A percentile compares a stretch with the other conserved stretches of the same genome.
Evolutionary conservation across 2,797 vertebrate species (phyloP).

Genomic region (Hippoglossus hippoglossus): DNA sequence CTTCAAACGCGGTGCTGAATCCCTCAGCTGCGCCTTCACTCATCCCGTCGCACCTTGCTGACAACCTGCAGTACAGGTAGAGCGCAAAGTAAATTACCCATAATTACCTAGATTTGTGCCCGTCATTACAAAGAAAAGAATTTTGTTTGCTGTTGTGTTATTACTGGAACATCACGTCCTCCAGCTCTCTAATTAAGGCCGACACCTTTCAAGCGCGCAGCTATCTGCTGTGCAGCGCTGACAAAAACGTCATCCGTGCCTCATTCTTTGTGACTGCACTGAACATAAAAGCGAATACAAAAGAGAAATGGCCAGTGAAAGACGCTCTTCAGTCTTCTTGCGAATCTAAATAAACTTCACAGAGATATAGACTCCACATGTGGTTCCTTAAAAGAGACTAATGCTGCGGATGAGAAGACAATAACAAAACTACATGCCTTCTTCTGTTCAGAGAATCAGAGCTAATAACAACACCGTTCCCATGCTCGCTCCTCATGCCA

Average conservation of each 20-base stretch:
- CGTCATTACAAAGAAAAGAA: constrained; percentile 55
- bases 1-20: constrained; percentile 71
- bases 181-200: constrained; percentile 67
- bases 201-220: constrained; percentile 56
- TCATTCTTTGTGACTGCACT: constrained; percentile 37
- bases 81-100: constrained; percentile 64
- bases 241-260: constrained; percentile 45
- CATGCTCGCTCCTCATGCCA: constrained; percentile 39
- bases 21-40: constrained; percentile 65
- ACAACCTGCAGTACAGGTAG: constrained; percentile 62
- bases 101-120: constrained; percentile 69
- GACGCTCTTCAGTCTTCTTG: constrained; percentile 67
- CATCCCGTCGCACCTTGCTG: constrained; percentile 64
- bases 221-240: constrained; percentile 48
- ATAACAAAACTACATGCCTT: constrained; percentile 54
- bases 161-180: constrained; percentile 49
- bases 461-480: constrained; percentile 60
- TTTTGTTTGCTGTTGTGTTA: constrained; percentile 64
- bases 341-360: constrained; percentile 81
- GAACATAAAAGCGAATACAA: constrained; percentile 58
- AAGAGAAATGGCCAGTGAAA: constrained; percentile 55
- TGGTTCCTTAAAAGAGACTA: constrained; percentile 71
- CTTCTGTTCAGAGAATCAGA: constrained; percentile 60
- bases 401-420: constrained; percentile 72
- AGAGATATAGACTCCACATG: constrained; percentile 69